Base-by-base conservation (phyloP, 2,888 invertebrate species). In the Calephelis perditalis region DNA sequence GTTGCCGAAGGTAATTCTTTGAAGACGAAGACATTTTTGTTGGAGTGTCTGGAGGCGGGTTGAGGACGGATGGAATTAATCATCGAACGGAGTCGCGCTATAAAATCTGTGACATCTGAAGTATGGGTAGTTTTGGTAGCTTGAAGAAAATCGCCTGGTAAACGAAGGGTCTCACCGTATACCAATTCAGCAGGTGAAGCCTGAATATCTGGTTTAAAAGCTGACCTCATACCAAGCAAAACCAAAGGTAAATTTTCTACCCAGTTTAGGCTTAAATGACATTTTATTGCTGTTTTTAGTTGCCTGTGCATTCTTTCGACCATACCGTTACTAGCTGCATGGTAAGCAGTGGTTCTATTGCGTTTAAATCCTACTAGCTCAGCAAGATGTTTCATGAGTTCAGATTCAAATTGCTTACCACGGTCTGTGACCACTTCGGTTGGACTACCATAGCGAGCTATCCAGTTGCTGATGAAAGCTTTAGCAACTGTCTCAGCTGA, bases 361-460 rank as follows among this genome's bases (percentile, higher is more conserved):
- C 68, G 72, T 0, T 68, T 52, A 46, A 66, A 65, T 3, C 72
- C 71, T 73, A 69, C 2, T 82, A 85, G 49, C 12, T 52, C 52
- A 49, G 26, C 26, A 15, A 73, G 35, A 4, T 52, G 11, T 9
- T 67, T 58, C 55, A 73, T 73, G 5, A 68, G 59, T 1, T 63
- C 59, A 0, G 66, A 70, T 62, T 70, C 69, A 35, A 72, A 79
- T 59, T 84, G 83, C 6, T 66, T 58, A 2, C 72, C 72, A 0
- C 68, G 64, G 52, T 73, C 70, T 2, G 70, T 68, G 3, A 69
- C 65, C 5, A 72, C 69, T 7, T 68, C 58, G 4, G 63, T 66
- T 4, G 85, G 86, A 9, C 75, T 69, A 0, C 86, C 85, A 61
- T 76, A 86, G n/a, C 82, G 65, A 0, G 81, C 60, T 1, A 89